Percentiles rank a stretch among this genome's conserved stretches.
Evolutionary conservation across 2,113 vertebrate genomes (phyloP).

Genomic region (Merops nubicus): DNA sequence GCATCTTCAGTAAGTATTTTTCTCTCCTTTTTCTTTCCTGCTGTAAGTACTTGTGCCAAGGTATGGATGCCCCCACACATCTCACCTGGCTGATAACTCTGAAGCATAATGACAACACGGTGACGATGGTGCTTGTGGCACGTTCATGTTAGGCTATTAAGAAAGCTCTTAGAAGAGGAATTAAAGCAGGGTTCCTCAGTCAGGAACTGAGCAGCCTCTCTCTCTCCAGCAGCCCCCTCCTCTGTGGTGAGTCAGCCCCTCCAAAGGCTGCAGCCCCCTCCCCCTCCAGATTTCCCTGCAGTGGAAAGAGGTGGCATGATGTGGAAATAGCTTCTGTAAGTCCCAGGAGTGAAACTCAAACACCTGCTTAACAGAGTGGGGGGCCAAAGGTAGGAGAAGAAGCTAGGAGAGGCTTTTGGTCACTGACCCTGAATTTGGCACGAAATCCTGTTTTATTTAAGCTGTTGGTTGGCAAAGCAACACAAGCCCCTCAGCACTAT

Average conservation of each 20-base stretch:
- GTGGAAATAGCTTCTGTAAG: background rate
- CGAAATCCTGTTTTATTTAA: background rate
- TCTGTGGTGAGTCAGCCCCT: background rate
- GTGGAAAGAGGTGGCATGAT: background rate
- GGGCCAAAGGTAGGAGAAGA: background rate
- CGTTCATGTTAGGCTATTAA: background rate
- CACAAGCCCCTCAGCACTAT: background rate
- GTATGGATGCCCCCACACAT: background rate
- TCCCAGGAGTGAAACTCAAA: background rate
- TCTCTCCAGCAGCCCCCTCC: background rate
- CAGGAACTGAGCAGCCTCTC: background rate
- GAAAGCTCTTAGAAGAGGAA: background rate
- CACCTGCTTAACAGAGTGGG: background rate
- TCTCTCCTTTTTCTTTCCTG: background rate
- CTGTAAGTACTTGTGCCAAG: background rate
- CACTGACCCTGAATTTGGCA: background rate
- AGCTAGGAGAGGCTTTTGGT: background rate
- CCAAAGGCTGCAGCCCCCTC: background rate
- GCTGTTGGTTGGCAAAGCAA: background rate
- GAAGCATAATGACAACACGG: background rate
- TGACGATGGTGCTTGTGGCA: fast-evolving
- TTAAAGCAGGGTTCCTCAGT: background rate
- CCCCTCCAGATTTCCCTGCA: background rate
- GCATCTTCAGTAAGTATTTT: background rate
- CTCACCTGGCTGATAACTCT: background rate